These are phyloP conservation scores for Atractosteus spatula DNA, from an alignment of 2,113 vertebrate genomes.

Conservation along the genomic window DNA sequence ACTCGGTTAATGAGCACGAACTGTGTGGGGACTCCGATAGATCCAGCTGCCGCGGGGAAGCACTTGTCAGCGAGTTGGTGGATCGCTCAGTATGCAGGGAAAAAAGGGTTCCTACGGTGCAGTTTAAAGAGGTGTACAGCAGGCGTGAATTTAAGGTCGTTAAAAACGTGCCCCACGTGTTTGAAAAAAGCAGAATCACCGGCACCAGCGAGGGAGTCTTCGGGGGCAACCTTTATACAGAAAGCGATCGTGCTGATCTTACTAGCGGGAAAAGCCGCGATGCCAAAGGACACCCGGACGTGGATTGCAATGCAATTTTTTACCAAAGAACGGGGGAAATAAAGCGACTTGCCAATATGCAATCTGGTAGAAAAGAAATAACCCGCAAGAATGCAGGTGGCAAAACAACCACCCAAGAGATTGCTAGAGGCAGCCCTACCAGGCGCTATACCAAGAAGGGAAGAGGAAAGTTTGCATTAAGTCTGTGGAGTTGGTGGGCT, in stretches of 20 bases:
- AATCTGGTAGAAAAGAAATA: background rate
- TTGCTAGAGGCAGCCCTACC: background rate
- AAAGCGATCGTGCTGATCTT: conserved; percentile 1
- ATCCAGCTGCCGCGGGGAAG: background rate
- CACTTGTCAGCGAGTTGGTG: background rate
- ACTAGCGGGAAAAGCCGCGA: conserved; percentile 15
- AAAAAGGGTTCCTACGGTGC: background rate
- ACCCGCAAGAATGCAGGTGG: background rate
- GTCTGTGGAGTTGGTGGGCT: conserved; percentile 72
- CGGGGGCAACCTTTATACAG: conserved; percentile 10
- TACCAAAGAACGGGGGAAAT: conserved; percentile 4
- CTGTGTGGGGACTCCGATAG: background rate
- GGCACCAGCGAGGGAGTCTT: background rate
- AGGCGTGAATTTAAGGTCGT: conserved; percentile 2
- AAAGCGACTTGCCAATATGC: background rate
- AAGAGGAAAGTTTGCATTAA: conserved; percentile 70
- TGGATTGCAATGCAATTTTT: background rate
- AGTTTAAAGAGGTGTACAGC: conserved; percentile 11
- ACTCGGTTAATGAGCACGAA: background rate
- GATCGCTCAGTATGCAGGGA: background rate
- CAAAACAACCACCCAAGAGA: conserved; percentile 5
- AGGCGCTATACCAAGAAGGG: conserved; percentile 33
- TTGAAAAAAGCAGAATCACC: too few species aligned
- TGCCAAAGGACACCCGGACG: background rate
- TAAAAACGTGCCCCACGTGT: background rate